phyloP scores from a whole-genome alignment of 2,797 vertebrate species.

The Nothura maculosa region DNA sequence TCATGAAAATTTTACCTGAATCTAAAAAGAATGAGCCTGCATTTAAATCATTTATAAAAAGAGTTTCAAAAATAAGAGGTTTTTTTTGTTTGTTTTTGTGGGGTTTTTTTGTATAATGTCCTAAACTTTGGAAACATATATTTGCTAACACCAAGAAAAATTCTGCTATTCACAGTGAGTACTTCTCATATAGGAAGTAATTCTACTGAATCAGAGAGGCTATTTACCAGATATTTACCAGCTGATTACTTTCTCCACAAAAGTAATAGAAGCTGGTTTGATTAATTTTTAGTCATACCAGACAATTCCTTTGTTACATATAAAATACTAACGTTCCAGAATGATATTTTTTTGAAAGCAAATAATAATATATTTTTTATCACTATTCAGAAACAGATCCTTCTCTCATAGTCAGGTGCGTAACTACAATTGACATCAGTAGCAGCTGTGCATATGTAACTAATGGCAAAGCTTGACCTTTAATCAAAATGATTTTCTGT shows the following conservation, averaged over 20 bases:
- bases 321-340: not conserved
- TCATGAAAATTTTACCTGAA: not conserved
- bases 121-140: not conserved
- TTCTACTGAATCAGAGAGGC: not conserved
- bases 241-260: no score
- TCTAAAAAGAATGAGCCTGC: not conserved
- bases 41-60: not conserved
- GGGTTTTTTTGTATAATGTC: not conserved
- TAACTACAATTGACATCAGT: not conserved
- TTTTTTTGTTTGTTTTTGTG: not conserved
- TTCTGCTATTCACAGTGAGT: not conserved
- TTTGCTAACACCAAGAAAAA: not conserved
- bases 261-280: not conserved
- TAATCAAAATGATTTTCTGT: not conserved
- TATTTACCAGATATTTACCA: not conserved
- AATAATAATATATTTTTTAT: not conserved
- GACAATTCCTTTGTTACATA: not conserved
- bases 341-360: not conserved
- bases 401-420: not conserved
- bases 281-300: not conserved
- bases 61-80: not conserved
- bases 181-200: not conserved
- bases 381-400: not conserved
- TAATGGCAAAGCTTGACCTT: not conserved
- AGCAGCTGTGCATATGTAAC: not conserved